These are phyloP conservation scores for Araneus ventricosus DNA, from an alignment of 1,140 invertebrate genomes.

Conservation along the genomic window DNA sequence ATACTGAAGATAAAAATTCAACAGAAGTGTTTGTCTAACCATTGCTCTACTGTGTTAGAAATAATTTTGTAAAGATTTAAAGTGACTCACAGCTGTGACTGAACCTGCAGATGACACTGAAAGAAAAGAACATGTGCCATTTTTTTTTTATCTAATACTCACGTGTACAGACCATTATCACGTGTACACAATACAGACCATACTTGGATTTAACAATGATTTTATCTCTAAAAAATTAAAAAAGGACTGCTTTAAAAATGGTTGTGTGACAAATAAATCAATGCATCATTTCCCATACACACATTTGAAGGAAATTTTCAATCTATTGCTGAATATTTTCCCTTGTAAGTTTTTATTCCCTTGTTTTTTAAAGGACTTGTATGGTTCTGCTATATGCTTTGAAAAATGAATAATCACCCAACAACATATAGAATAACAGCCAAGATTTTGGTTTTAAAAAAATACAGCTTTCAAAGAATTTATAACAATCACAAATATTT, in stretches of 20 bases:
- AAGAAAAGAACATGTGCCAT: constrained; percentile 32
- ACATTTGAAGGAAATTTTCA: no score
- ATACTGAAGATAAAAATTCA: background rate
- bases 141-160: constrained; percentile 60
- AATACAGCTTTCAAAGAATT: no score
- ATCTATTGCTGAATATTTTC: no score
- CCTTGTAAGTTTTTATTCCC: no score
- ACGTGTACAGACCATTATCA: constrained; percentile 53
- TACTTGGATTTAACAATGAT: constrained; percentile 22
- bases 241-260: constrained; percentile 66
- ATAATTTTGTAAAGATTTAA: background rate
- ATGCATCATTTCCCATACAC: background rate
- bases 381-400: no score
- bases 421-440: no score
- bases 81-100: constrained; percentile 12
- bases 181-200: constrained; percentile 34
- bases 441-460: no score
- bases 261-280: constrained; percentile 35
- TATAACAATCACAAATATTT: no score
- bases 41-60: constrained; percentile 7
- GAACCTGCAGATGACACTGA: constrained; percentile 16
- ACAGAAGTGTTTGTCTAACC: background rate
- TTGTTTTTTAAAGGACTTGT: no score
- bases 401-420: no score
- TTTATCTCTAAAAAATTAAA: constrained; percentile 63